These are phyloP conservation scores for Polydrusus pterygomalis DNA, from an alignment of 2,888 invertebrate species.

Conservation along the genomic window DNA sequence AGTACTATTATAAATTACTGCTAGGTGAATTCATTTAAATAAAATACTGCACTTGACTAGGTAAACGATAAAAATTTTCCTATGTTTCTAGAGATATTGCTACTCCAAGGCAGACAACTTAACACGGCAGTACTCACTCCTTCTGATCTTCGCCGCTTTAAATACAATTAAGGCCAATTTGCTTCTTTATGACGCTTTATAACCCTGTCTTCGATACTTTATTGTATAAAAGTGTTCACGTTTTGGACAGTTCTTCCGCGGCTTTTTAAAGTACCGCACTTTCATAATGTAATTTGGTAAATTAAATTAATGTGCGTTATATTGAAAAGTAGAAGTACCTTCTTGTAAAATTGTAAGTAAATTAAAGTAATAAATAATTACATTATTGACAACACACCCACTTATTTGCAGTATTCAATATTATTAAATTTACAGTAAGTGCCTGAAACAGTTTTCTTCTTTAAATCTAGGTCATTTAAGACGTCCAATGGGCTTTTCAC, in stretches of 20 bases:
- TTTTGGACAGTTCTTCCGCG: slow-evolving; percentile 4
- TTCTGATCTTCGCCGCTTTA: slow-evolving; percentile 28
- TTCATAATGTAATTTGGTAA: slow-evolving; percentile 10
- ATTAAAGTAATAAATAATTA: not conserved
- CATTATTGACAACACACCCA: too few relatives aligned
- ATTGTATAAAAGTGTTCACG: slow-evolving; percentile 20
- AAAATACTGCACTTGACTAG: too few relatives aligned
- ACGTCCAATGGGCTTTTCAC: too few relatives aligned
- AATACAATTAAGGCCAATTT: slow-evolving; percentile 29
- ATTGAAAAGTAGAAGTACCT: not conserved
- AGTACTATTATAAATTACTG: too few relatives aligned
- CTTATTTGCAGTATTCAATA: too few relatives aligned
- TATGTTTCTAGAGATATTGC: not conserved
- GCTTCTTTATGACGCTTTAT: slow-evolving; percentile 27
- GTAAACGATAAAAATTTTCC: too few relatives aligned
- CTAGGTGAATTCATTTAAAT: too few relatives aligned
- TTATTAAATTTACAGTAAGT: too few relatives aligned
- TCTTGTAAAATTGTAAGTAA: not conserved
- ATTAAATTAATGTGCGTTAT: not conserved
- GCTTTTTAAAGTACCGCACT: slow-evolving; percentile 8
- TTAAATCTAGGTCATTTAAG: too few relatives aligned
- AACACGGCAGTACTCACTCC: slow-evolving; percentile 12
- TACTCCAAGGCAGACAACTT: not conserved
- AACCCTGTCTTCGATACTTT: slow-evolving; percentile 3
- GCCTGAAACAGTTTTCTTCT: too few relatives aligned